These are phyloP conservation scores for Symphodus melops DNA, from an alignment of 2,113 vertebrate genomes.

Conservation along the genomic window DNA sequence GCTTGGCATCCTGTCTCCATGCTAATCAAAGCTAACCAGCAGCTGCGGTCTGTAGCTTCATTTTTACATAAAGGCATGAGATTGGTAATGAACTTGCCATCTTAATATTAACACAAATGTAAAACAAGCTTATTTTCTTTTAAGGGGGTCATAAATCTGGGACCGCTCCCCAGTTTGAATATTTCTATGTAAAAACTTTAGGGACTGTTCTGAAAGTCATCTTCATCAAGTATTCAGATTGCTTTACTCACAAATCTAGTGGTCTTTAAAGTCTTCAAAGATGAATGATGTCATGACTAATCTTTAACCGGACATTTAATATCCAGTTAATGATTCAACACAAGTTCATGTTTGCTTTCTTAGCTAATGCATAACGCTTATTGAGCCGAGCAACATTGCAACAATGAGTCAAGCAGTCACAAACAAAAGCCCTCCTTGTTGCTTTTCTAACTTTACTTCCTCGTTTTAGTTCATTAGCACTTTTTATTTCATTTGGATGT, in stretches of 20 bases:
- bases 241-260: neutral
- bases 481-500: neutral
- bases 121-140: no score
- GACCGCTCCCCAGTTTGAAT: neutral
- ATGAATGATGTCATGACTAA: neutral
- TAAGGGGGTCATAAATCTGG: neutral
- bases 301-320: neutral
- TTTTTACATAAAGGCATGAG: no score
- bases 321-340: no score
- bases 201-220: neutral
- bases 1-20: no score
- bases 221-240: neutral
- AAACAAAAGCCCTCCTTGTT: neutral
- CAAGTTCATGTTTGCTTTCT: conserved; percentile 29
- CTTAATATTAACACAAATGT: no score
- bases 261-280: neutral
- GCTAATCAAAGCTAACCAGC: no score
- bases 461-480: neutral
- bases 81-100: no score
- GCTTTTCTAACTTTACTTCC: conserved; percentile 31
- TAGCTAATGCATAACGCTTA: neutral
- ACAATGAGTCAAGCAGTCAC: neutral
- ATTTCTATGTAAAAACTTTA: neutral
- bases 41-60: no score
- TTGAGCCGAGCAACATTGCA: neutral